Evolutionary conservation across 2,113 vertebrate species (phyloP).

Genomic region (Vidua macroura): DNA sequence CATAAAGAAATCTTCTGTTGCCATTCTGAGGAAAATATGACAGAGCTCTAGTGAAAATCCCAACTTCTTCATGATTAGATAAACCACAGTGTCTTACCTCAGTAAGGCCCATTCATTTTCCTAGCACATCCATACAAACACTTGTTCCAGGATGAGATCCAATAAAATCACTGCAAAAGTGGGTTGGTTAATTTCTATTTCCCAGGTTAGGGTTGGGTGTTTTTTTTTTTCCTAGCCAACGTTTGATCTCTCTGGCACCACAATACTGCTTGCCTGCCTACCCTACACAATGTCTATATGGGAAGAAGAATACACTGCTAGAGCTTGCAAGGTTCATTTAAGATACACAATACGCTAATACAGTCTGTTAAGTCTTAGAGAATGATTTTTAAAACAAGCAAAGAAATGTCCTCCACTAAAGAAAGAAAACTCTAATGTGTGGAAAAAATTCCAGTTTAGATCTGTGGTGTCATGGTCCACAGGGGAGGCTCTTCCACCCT

Average conservation of each 20-base stretch:
- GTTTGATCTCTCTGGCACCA: not conserved
- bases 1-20: not conserved
- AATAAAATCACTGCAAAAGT: conserved; percentile 3
- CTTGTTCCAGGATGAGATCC: not conserved
- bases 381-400: not conserved
- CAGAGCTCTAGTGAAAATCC: not conserved
- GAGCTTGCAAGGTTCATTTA: not conserved
- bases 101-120: not conserved
- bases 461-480: not conserved
- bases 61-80: not conserved
- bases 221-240: not conserved
- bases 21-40: not conserved
- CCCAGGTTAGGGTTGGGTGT: not conserved
- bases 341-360: not conserved
- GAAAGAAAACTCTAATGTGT: not conserved
- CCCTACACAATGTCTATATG: not conserved
- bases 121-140: not conserved
- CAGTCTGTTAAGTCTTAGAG: not conserved
- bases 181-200: not conserved
- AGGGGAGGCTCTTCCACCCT: not conserved
- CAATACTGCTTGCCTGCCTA: not conserved
- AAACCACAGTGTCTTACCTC: not conserved
- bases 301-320: not conserved
- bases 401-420: not conserved
- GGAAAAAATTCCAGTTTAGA: conserved; percentile 23